Percentiles rank a stretch among this genome's conserved stretches.
Conservation (phyloP, 2,797 vertebrate genomes). For the Melanotaenia nigrans region DNA sequence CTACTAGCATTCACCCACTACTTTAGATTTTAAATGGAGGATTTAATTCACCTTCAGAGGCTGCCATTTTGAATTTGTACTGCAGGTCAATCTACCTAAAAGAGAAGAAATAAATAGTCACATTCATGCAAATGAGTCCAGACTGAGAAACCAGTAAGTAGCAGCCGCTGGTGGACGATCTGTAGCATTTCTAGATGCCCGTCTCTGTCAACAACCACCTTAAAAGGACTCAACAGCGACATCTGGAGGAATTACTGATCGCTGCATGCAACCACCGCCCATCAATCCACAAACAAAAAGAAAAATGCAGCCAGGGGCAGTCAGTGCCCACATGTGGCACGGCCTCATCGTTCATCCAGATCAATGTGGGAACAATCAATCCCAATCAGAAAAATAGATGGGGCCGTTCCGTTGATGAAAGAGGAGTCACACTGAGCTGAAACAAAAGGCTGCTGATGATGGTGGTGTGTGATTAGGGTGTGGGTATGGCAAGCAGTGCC, state of each 20-base stretch:
- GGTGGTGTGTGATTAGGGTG: constrained; percentile 49
- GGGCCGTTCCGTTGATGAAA: not conserved
- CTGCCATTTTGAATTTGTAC: constrained; percentile 64
- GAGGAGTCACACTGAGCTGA: constrained; percentile 19
- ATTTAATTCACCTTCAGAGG: constrained; percentile 61
- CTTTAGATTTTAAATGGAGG: too few relatives aligned
- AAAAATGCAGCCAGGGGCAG: not conserved
- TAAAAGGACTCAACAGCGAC: not conserved
- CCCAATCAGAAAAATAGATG: not conserved
- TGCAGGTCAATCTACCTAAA: constrained; percentile 54
- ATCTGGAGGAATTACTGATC: constrained; percentile 19
- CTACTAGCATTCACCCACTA: not conserved
- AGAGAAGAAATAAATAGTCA: not conserved
- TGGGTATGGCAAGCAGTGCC: constrained; percentile 18
- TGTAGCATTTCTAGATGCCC: not conserved
- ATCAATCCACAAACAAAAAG: constrained; percentile 56
- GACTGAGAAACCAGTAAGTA: not conserved
- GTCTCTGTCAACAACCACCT: not conserved
- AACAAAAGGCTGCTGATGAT: constrained; percentile 63
- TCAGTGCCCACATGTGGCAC: constrained; percentile 11
- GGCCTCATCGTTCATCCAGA: not conserved
- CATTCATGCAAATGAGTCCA: too few relatives aligned
- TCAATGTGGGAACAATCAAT: not conserved
- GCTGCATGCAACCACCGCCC: constrained; percentile 77
- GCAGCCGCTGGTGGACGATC: constrained; percentile 33